Base-by-base conservation (phyloP, 2,797 vertebrate genomes). In the Myotis pilosus region DNA sequence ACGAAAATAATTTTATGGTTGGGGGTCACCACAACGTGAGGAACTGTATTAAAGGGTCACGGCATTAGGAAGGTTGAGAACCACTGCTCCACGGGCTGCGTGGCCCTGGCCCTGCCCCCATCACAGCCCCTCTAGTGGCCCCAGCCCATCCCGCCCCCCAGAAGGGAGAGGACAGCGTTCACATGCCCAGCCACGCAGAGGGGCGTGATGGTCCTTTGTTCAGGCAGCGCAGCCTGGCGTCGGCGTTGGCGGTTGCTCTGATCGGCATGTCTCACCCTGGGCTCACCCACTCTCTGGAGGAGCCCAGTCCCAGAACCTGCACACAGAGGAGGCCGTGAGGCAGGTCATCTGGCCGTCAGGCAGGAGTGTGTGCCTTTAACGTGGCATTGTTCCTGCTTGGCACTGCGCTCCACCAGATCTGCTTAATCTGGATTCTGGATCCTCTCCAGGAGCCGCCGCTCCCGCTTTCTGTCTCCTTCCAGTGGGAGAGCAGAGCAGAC, bases 151-250 rank as follows among this genome's bases (percentile, higher is more conserved):
- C 33, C 44, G 19, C 51, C 12, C 33, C n/a, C 78, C 16, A 20
- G 8, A 57, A 78, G 25, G 55, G 71, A 78, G n/a, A 69, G 36
- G 49, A 5, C 1, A 9, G 17, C n/a, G 0, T 10, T 72, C 2
- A 6, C 13, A 0, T 28, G 38, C 25, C 30, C 5, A 0, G n/a
- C 64, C 36, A 0, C 16, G 12, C 78, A 23, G 36, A 68, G 72
- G 16, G 72, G 16, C 22, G 11, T 0, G 10, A 1, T 30, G 10
- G 15, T 8, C 66, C 79, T 79, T 19, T 10, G 20, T 51, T 41
- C 19, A 10, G 76, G 64, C 66, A 38, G 51, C 36, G 11, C 4
- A 20, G 17, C 1, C 68, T 25, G n/a, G 74, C 53, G 5, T 55
- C 28, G 13, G 12, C 49, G 23, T 25, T 44, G n/a, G 17, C 3